These are phyloP conservation scores for Diaprepes abbreviatus DNA, from an alignment of 2,888 invertebrate genomes.

Conservation along the genomic window DNA sequence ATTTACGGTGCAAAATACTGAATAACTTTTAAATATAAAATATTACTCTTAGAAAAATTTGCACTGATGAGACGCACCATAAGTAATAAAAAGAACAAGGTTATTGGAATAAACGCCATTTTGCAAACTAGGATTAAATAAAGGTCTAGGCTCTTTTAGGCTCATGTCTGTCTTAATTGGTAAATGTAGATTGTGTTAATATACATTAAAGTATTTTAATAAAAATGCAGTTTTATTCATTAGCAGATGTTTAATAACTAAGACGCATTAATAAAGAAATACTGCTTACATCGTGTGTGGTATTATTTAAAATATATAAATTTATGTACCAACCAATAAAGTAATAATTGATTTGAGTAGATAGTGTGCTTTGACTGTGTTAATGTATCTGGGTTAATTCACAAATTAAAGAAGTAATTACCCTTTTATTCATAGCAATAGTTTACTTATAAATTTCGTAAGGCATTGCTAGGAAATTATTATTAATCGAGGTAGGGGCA, in stretches of 20 bases:
- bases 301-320: not conserved
- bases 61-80: too few species aligned
- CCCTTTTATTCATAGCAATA: too few species aligned
- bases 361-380: not conserved
- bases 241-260: not conserved
- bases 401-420: too few species aligned
- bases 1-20: too few species aligned
- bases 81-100: too few species aligned
- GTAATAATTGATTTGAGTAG: not conserved
- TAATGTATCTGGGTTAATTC: too few species aligned
- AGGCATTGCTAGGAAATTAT: too few species aligned
- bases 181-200: not conserved
- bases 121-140: not conserved
- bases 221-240: not conserved
- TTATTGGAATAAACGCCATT: too few species aligned
- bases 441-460: too few species aligned
- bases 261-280: not conserved
- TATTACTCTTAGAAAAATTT: too few species aligned
- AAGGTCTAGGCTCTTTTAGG: not conserved
- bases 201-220: not conserved
- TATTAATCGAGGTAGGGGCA: too few species aligned
- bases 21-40: too few species aligned
- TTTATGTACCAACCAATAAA: not conserved
- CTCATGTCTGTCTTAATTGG: not conserved
- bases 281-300: not conserved